phyloP scores from a whole-genome alignment of 2,888 invertebrate genomes.

The Blomia tropicalis region DNA sequence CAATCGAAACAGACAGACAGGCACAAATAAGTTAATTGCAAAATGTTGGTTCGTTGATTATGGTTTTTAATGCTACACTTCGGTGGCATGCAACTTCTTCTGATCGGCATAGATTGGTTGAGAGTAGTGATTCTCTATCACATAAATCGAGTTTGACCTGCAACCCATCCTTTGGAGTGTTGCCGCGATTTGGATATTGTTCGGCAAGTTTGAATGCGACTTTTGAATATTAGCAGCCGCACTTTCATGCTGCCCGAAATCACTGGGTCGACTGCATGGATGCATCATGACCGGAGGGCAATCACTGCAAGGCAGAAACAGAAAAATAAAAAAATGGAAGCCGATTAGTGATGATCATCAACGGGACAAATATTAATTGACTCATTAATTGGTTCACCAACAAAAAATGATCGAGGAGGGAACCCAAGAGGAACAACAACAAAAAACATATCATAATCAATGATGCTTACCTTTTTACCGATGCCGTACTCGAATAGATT shows the following conservation, averaged over 20 bases:
- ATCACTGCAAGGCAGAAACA: background rate
- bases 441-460: background rate
- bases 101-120: slow-evolving; percentile 22
- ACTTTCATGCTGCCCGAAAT: background rate
- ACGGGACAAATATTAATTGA: too few species aligned
- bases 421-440: background rate
- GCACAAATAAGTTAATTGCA: slow-evolving; percentile 4
- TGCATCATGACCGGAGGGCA: background rate
- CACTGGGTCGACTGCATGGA: background rate
- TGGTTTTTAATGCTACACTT: slow-evolving; percentile 24
- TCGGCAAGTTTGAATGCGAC: slow-evolving; percentile 14
- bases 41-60: slow-evolving; percentile 6
- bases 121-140: slow-evolving; percentile 28
- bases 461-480: slow-evolving; percentile 2
- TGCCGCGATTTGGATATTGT: slow-evolving; percentile 22
- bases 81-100: slow-evolving; percentile 27
- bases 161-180: slow-evolving; percentile 19
- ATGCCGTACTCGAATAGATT: background rate
- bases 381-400: slow-evolving; percentile 8
- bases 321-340: background rate
- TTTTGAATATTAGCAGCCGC: too few species aligned
- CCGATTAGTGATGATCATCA: background rate
- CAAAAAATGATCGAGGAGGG: background rate
- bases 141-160: slow-evolving; percentile 25
- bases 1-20: slow-evolving; percentile 4